Percentiles rank a stretch among this genome's conserved stretches.
These are phyloP conservation scores for Coreius guichenoti DNA, from an alignment of 2,797 vertebrate genomes.

Conservation along the genomic window DNA sequence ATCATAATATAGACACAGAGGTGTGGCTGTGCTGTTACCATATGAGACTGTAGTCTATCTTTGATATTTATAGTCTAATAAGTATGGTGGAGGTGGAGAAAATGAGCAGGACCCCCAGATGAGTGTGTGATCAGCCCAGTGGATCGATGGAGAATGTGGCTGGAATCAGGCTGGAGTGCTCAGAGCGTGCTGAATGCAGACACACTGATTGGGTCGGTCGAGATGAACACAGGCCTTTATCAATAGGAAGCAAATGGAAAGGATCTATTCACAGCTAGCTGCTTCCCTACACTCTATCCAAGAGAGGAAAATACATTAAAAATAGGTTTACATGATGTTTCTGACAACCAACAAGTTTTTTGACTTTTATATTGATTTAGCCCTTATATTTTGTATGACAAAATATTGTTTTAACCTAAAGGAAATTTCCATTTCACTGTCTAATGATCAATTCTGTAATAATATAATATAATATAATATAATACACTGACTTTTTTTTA, in stretches of 20 bases:
- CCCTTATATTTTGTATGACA: not conserved
- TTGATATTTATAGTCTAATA: slow-evolving; percentile 47
- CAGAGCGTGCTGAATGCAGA: slow-evolving; percentile 13
- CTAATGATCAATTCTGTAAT: too few species aligned
- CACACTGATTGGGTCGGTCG: slow-evolving; percentile 32
- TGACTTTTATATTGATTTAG: not conserved
- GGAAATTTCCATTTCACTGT: too few species aligned
- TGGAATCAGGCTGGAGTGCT: slow-evolving; percentile 41
- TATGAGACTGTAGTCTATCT: not conserved
- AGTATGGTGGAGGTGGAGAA: not conserved
- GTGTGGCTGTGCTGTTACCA: slow-evolving; percentile 1
- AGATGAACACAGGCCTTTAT: slow-evolving; percentile 33
- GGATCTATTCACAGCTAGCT: slow-evolving; percentile 23
- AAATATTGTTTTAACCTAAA: not conserved
- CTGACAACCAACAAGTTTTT: not conserved
- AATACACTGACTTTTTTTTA: too few species aligned
- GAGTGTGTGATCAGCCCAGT: slow-evolving; percentile 36
- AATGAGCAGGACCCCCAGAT: slow-evolving; percentile 24
- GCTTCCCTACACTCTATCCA: slow-evolving; percentile 3
- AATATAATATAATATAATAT: not conserved
- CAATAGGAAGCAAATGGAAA: slow-evolving; percentile 23
- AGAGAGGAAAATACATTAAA: not conserved
- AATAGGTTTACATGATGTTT: slow-evolving; percentile 5
- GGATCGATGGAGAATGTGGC: slow-evolving; percentile 54
- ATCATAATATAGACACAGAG: not conserved